These are phyloP conservation scores for Poeciliopsis prolifica DNA, from an alignment of 2,113 vertebrate genomes.

Conservation along the genomic window DNA sequence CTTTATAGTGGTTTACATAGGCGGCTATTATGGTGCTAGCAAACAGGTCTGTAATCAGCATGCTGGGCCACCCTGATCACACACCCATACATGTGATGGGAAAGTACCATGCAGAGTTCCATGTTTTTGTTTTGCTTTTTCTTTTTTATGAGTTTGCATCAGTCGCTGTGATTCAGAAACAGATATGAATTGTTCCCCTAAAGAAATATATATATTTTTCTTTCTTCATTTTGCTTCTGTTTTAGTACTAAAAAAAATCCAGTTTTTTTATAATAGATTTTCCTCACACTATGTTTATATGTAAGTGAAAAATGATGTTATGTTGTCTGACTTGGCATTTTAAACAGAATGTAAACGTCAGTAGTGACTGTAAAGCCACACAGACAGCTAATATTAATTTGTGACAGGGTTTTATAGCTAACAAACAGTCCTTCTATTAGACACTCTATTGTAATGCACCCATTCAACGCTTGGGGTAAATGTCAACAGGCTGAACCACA, in stretches of 20 bases:
- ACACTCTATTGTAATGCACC: conserved; percentile 8
- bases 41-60: conserved; percentile 70
- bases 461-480: conserved; percentile 27
- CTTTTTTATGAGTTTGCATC: conserved; percentile 31
- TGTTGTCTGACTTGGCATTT: conserved; percentile 29
- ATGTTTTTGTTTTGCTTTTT: conserved; percentile 10
- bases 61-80: conserved; percentile 63
- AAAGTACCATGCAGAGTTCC: conserved; percentile 27
- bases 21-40: conserved; percentile 67
- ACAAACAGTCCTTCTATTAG: neutral
- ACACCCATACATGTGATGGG: conserved; percentile 45
- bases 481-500: conserved; percentile 36
- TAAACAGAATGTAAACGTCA: conserved; percentile 14
- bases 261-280: conserved; percentile 70
- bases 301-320: conserved; percentile 29
- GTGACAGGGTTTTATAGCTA: neutral
- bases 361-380: conserved; percentile 7
- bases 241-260: conserved; percentile 12
- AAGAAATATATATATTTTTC: conserved; percentile 11
- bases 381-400: neutral
- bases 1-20: conserved; percentile 73
- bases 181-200: conserved; percentile 19
- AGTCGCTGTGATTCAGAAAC: conserved; percentile 31
- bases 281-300: conserved; percentile 25
- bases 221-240: conserved; percentile 6